Conservation (phyloP, 2,113 vertebrate species). For the Coptodon bakossiorum region DNA sequence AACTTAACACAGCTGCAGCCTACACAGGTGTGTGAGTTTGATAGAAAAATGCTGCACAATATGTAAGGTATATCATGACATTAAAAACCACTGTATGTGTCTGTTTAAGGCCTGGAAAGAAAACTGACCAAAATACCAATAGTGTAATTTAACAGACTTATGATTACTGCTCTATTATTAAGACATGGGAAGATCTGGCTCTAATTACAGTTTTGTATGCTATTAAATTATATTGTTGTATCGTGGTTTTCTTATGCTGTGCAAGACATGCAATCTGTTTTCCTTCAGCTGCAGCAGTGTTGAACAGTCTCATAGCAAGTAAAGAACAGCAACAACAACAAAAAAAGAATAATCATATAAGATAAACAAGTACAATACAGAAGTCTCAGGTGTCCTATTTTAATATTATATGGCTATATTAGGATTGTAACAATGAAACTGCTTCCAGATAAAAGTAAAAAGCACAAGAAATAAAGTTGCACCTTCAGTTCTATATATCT, state of each 20-base stretch:
- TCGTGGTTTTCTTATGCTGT: not conserved
- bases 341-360: not conserved
- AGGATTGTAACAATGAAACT: not conserved
- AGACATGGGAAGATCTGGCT: not conserved
- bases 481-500: not conserved
- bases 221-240: not conserved
- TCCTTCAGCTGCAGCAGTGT: not conserved
- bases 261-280: not conserved
- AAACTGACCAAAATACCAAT: not conserved
- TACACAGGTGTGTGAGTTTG: not conserved
- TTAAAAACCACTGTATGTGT: not conserved
- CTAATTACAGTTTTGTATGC: not conserved
- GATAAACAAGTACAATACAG: not conserved
- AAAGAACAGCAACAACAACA: not conserved
- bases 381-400: not conserved
- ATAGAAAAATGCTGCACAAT: not conserved
- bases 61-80: not conserved
- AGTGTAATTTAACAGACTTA: not conserved
- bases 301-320: not conserved
- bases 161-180: not conserved
- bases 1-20: not conserved
- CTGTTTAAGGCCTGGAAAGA: not conserved
- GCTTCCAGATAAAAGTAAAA: not conserved
- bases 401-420: not conserved
- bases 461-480: not conserved